Conservation (phyloP, 2,888 invertebrate species). For the Nomada goodeniana region DNA sequence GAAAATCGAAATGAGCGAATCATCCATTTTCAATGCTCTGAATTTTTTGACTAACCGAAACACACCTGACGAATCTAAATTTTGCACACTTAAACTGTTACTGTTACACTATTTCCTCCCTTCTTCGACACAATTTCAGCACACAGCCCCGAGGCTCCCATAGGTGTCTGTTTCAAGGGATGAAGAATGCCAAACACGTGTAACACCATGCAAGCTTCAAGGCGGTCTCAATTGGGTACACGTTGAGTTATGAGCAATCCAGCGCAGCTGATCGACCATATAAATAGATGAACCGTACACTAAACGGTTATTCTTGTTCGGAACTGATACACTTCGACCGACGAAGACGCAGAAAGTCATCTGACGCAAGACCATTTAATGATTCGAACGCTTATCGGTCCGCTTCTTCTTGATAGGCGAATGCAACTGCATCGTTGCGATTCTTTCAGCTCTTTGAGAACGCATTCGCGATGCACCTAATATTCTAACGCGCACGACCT, state of each 20-base stretch:
- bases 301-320: conserved; percentile 63
- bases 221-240: conserved; percentile 21
- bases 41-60: too few species aligned
- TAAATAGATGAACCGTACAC: conserved; percentile 71
- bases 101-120: too few species aligned
- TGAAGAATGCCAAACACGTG: conserved; percentile 8
- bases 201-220: background rate
- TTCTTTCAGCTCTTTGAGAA: background rate
- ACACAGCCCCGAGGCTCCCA: background rate
- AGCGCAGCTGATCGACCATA: conserved; percentile 72
- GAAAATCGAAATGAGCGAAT: too few species aligned
- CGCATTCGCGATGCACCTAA: too few species aligned
- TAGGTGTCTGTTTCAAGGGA: background rate
- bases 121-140: too few species aligned
- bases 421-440: background rate
- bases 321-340: conserved; percentile 57
- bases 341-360: conserved; percentile 42
- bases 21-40: too few species aligned
- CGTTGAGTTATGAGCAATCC: conserved; percentile 71
- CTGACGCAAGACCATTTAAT: conserved; percentile 44
- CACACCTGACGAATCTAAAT: too few species aligned
- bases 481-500: too few species aligned
- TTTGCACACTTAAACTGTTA: too few species aligned
- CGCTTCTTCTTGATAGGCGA: conserved; percentile 13
- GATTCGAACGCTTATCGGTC: conserved; percentile 8